These are phyloP conservation scores for Zaprionus capensis DNA, from an alignment of 1,140 invertebrate species.

Conservation along the genomic window DNA sequence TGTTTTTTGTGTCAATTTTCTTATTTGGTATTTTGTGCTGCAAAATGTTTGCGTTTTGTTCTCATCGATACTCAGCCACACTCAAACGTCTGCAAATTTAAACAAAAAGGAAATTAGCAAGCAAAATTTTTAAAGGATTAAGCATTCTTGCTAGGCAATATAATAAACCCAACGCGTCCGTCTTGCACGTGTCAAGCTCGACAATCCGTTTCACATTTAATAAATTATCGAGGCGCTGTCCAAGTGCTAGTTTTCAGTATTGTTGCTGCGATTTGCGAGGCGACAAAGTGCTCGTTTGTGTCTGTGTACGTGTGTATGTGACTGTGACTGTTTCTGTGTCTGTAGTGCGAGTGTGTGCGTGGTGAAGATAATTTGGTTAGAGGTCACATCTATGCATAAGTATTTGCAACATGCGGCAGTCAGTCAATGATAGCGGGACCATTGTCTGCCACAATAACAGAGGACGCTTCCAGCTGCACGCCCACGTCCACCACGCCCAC, in stretches of 20 bases:
- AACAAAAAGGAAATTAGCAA: slow-evolving; percentile 67
- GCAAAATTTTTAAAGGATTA: slow-evolving; percentile 39
- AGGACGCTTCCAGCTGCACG: slow-evolving; percentile 61
- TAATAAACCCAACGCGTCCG: slow-evolving; percentile 33
- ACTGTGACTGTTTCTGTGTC: slow-evolving; percentile 14
- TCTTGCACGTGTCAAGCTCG: slow-evolving; percentile 21
- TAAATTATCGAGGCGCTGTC: not conserved
- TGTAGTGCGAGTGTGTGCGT: slow-evolving; percentile 19
- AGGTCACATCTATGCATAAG: slow-evolving; percentile 59
- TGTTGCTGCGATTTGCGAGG: slow-evolving; percentile 46
- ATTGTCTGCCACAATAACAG: slow-evolving; percentile 49
- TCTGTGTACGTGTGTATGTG: slow-evolving; percentile 5
- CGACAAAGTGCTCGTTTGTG: slow-evolving; percentile 41
- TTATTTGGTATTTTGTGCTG: not conserved
- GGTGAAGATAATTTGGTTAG: slow-evolving; percentile 52
- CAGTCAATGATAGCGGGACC: slow-evolving; percentile 45
- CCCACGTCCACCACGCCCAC: slow-evolving; percentile 49
- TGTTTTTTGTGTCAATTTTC: not conserved
- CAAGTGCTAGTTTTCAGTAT: slow-evolving; percentile 21
- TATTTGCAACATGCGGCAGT: slow-evolving; percentile 68
- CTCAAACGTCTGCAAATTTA: slow-evolving; percentile 65
- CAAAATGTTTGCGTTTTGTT: not conserved
- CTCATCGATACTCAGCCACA: slow-evolving; percentile 39
- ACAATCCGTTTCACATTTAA: slow-evolving; percentile 17
- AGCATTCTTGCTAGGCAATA: slow-evolving; percentile 18